Conservation (phyloP, 2,888 invertebrate species). For the Cataglyphis livida region DNA sequence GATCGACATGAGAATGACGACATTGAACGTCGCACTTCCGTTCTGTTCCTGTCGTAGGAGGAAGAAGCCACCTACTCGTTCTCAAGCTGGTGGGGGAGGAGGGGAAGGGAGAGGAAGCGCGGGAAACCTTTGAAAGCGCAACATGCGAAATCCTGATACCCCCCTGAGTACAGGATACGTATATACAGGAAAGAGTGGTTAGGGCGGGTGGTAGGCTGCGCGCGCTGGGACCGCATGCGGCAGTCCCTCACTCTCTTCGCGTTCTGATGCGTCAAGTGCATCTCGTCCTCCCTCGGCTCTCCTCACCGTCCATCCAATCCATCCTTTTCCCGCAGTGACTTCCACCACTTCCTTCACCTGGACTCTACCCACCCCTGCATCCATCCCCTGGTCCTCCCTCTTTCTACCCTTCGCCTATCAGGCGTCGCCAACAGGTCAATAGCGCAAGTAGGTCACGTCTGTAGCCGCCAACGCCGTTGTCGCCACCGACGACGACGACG, state of each 20-base stretch:
- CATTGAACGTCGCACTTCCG: conserved; percentile 29
- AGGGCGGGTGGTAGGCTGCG: conserved; percentile 75
- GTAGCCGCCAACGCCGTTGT: conserved; percentile 61
- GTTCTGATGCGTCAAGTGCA: conserved; percentile 80
- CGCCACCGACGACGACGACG: conserved; percentile 56
- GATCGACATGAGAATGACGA: neutral
- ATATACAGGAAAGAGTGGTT: conserved; percentile 59
- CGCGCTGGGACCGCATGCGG: conserved; percentile 81
- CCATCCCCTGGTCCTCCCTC: conserved; percentile 64
- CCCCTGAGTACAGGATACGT: conserved; percentile 50
- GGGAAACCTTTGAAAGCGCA: conserved; percentile 61
- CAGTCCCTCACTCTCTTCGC: conserved; percentile 76
- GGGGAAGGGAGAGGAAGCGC: neutral
- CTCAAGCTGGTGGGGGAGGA: neutral
- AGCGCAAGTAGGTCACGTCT: conserved; percentile 81
- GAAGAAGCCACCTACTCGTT: conserved; percentile 38
- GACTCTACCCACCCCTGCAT: conserved; percentile 66
- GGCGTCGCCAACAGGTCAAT: conserved; percentile 80
- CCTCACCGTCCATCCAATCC: conserved; percentile 40
- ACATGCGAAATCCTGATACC: conserved; percentile 61
- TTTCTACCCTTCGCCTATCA: conserved; percentile 73
- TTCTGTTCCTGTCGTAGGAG: conserved; percentile 3
- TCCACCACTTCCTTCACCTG: conserved; percentile 69
- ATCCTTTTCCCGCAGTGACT: conserved; percentile 57
- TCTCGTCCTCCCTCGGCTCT: conserved; percentile 70